These are phyloP conservation scores for Mastacembelus armatus DNA, from an alignment of 2,797 vertebrate genomes.

Conservation along the genomic window DNA sequence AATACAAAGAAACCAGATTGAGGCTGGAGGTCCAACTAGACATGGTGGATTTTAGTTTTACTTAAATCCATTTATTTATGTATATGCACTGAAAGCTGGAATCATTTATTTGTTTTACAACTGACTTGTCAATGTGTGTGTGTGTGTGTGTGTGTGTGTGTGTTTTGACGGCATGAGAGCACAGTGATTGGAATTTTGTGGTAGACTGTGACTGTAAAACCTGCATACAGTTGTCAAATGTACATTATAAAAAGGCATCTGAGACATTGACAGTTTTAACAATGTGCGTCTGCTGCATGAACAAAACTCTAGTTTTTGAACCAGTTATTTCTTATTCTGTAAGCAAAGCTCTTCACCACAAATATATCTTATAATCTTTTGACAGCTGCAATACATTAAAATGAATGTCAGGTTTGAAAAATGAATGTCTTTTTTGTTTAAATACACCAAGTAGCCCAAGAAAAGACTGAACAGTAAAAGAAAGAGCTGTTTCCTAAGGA, in stretches of 20 bases:
- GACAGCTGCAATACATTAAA: background rate
- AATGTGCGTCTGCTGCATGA: background rate
- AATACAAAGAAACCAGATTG: constrained; percentile 10
- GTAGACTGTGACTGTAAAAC: background rate
- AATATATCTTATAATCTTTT: background rate
- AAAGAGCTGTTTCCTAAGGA: background rate
- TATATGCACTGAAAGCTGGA: too few relatives aligned
- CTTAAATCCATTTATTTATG: too few relatives aligned
- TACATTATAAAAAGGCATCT: background rate
- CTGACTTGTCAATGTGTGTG: too few relatives aligned
- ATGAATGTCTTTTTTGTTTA: background rate
- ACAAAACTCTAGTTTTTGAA: background rate
- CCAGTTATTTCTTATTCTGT: background rate
- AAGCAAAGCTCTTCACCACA: background rate
- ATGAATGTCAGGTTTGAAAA: background rate
- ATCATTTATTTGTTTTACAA: background rate
- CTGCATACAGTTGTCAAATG: constrained; percentile 9
- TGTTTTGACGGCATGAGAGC: background rate
- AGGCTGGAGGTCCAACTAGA: constrained; percentile 14
- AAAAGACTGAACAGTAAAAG: background rate
- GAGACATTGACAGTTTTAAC: background rate
- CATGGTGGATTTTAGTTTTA: constrained; percentile 16
- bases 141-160: too few relatives aligned
- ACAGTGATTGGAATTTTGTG: background rate
- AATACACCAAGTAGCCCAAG: background rate